Evolutionary conservation across 2,797 vertebrate genomes (phyloP), one percentile per base, ranked within the genome.

Genomic region (Euthynnus affinis): DNA sequence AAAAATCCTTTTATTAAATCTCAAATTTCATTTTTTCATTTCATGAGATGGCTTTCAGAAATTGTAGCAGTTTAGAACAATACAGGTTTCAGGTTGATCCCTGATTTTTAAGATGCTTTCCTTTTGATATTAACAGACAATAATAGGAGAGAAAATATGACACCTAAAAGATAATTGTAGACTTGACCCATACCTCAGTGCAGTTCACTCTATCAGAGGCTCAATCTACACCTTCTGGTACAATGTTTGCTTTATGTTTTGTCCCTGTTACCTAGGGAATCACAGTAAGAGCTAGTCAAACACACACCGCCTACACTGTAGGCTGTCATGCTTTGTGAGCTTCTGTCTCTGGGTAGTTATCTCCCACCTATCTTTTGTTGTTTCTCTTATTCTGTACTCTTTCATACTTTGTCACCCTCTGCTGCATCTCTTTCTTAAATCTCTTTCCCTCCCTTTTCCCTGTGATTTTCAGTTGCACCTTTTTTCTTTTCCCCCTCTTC

Each of bases 211-310:
- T 51, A 34, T 75, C 23, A 37, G 13, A n/a, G 44, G 12, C 46
- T 55, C 29, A 78, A 76, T 29, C 20, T 59, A 17, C 25, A 64
- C 29, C 15, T 44, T 49, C 22, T 61, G 4, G 64, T 66, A 63
- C 64, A 74, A 34, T 84, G 69, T 87, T 90, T 92, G 64, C 66
- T 88, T 76, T 58, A 51, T 72, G 37, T 73, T 83, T 80, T 81
- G 57, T 82, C 56, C 53, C 40, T 80, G 64, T 90, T 80, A 86
- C 82, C 66, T 58, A 44, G 66, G 37, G 56, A 78, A 85, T 75
- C 71, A 71, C 71, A 79, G 66, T 57, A 78, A 86, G 70, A 76
- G 66, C 82, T 85, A 67, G 76, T 90, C 78, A 85, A 88, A 83
- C 60, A 73, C 72, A 80, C 46, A 71, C 14, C 32, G 18, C 51